These are phyloP conservation scores for Cryptus viduatorius DNA, from an alignment of 2,888 invertebrate genomes.

Conservation along the genomic window DNA sequence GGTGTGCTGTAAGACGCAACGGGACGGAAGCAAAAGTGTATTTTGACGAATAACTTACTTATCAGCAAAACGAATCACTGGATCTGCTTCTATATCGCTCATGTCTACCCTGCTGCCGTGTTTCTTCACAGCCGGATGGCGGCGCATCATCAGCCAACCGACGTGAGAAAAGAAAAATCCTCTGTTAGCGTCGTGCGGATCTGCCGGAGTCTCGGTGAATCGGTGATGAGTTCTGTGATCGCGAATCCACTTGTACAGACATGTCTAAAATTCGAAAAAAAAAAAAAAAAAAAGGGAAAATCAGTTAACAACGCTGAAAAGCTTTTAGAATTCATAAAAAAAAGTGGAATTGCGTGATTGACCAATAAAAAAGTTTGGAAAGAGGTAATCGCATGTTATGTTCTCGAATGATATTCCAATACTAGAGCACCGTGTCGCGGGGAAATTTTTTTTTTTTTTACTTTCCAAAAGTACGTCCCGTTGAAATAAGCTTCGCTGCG, in stretches of 20 bases:
- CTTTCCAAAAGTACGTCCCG: constrained; percentile 10
- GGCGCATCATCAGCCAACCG: constrained; percentile 97
- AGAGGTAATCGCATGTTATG: background rate
- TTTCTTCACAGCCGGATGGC: constrained; percentile 93
- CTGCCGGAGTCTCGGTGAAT: constrained; percentile 91
- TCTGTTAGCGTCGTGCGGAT: constrained; percentile 93
- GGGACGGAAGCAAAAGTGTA: background rate
- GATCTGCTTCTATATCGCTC: constrained; percentile 92
- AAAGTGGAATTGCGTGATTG: background rate
- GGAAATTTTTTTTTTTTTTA: constrained; percentile 14
- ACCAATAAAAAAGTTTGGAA: background rate
- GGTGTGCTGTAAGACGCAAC: background rate
- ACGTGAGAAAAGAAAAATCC: constrained; percentile 98
- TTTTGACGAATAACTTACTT: constrained; percentile 86
- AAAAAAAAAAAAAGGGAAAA: constrained; percentile 9
- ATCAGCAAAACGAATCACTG: constrained; percentile 92
- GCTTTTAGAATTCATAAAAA: background rate
- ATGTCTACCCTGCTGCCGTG: constrained; percentile 93
- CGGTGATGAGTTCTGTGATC: constrained; percentile 91
- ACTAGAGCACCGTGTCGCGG: background rate
- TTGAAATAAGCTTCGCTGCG: background rate
- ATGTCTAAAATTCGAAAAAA: constrained; percentile 74
- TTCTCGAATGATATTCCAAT: background rate
- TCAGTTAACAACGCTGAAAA: background rate
- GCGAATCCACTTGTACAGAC: constrained; percentile 80